Percentiles rank a stretch among this genome's conserved stretches.
These are phyloP conservation scores for Chondrilla cf. caribensis DNA, from an alignment of 37 sponge, comb jelly and placozoan genomes.

Conservation along the genomic window DNA sequence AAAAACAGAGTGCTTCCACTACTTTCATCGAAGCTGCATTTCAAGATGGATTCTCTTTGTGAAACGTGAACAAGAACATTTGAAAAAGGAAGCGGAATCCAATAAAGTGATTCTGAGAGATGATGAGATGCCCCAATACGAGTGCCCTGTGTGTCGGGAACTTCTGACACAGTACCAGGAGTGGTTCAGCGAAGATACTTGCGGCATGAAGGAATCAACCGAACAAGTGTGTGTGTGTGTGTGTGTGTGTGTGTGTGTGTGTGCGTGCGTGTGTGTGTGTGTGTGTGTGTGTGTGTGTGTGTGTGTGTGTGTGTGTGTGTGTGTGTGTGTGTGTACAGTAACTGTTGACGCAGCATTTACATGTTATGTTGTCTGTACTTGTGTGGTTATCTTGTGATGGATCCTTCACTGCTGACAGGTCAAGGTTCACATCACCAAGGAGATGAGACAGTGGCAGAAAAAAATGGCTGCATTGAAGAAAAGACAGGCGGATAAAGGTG, in stretches of 20 bases:
- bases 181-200: not conserved
- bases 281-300: no score
- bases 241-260: no score
- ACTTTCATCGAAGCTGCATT: conserved; percentile 60
- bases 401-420: not conserved
- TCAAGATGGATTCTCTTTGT: conserved; percentile 35
- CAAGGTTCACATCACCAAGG: not conserved
- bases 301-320: no score
- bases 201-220: no score
- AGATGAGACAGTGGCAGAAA: conserved; percentile 49
- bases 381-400: no score
- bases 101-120: not conserved
- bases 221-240: no score
- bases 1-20: conserved; percentile 70
- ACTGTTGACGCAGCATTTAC: no score
- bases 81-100: not conserved
- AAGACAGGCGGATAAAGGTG: conserved; percentile 59
- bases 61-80: not conserved
- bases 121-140: not conserved
- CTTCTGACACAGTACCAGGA: not conserved
- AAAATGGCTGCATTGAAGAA: conserved; percentile 49
- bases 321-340: no score
- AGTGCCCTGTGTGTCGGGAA: conserved; percentile 21
- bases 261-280: no score
- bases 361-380: no score